These are phyloP conservation scores for Callosobruchus maculatus DNA, from an alignment of 2,888 invertebrate genomes.

Conservation along the genomic window DNA sequence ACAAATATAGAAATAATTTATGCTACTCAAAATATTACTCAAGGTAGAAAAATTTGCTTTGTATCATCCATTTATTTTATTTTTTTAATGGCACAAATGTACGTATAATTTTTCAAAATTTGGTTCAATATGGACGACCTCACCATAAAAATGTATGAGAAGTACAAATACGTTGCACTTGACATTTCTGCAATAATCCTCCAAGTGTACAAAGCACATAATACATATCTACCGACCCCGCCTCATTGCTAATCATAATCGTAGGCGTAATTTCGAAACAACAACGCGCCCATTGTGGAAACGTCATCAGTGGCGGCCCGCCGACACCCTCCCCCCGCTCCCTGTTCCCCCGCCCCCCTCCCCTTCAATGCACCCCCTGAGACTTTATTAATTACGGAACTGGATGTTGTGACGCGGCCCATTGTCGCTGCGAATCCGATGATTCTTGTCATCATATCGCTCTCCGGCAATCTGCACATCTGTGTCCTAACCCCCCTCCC, in stretches of 20 bases:
- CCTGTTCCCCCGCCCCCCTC: neutral
- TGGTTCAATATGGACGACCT: too few species aligned
- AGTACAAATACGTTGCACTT: too few species aligned
- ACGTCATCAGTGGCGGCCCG: constrained; percentile 1
- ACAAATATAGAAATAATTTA: too few species aligned
- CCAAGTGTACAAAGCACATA: too few species aligned
- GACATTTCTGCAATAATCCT: too few species aligned
- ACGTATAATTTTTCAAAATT: too few species aligned
- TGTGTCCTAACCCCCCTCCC: neutral
- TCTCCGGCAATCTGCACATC: constrained; percentile 19
- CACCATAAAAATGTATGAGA: too few species aligned
- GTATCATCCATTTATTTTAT: too few species aligned
- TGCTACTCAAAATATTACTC: too few species aligned
- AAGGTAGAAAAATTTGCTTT: too few species aligned
- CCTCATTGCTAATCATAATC: neutral
- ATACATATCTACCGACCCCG: neutral
- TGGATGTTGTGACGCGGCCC: constrained; percentile 46
- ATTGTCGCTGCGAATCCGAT: constrained; percentile 44
- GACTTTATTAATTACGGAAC: constrained; percentile 49
- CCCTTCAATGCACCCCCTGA: constrained; percentile 22
- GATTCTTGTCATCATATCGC: constrained; percentile 43
- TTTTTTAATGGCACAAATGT: too few species aligned
- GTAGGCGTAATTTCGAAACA: neutral
- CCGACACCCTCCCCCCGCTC: neutral
- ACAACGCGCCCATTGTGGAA: neutral